Percentiles rank a stretch among this genome's conserved stretches.
These are phyloP conservation scores for Heteromormyrus szaboi DNA, from an alignment of 2,797 vertebrate species.

Conservation along the genomic window DNA sequence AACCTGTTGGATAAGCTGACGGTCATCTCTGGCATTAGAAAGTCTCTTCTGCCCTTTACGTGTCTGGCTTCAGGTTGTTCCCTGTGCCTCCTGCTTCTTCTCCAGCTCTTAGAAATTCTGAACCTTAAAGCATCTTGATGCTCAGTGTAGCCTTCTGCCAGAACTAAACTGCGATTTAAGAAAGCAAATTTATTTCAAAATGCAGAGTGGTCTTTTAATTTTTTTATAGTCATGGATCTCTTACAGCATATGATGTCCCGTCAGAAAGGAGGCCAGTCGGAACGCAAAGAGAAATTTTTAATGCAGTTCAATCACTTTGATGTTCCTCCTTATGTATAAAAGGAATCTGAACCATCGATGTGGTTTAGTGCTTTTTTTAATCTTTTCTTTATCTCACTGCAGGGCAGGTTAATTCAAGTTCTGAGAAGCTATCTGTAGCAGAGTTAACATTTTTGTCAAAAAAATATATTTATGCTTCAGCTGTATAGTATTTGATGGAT, in stretches of 20 bases:
- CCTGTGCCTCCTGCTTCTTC: background rate
- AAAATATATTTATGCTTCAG: background rate
- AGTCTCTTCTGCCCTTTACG: background rate
- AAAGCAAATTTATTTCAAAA: background rate
- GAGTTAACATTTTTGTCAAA: background rate
- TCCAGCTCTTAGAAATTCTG: background rate
- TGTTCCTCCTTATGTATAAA: background rate
- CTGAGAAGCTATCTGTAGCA: background rate
- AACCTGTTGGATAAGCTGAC: background rate
- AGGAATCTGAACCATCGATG: background rate
- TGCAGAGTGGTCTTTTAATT: background rate
- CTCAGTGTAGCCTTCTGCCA: background rate
- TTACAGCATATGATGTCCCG: background rate
- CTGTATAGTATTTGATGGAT: background rate
- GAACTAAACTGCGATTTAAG: background rate
- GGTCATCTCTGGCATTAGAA: background rate
- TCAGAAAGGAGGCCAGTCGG: background rate
- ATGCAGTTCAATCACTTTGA: background rate
- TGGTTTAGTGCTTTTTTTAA: background rate
- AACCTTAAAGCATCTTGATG: background rate
- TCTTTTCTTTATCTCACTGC: background rate
- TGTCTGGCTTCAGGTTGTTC: background rate
- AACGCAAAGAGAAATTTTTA: background rate
- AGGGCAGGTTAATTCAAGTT: background rate
- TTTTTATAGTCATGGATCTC: background rate